Base-by-base conservation (phyloP, 2,797 vertebrate genomes). In the Lithobates sylvaticus region DNA sequence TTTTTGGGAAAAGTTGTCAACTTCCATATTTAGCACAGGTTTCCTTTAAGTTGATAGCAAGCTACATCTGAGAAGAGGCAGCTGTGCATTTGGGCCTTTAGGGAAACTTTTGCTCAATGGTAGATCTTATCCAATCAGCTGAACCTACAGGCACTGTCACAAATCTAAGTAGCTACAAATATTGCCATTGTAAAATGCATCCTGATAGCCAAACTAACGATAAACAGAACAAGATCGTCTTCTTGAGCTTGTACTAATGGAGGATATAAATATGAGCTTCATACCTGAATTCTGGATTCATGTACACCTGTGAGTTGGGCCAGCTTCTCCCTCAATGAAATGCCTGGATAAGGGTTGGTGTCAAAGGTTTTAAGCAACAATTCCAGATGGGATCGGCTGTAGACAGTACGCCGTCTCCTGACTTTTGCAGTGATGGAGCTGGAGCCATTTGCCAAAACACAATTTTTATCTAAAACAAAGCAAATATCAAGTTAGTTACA, bases 221-320 rank as follows among this genome's bases (percentile, higher is more conserved):
- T 58, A 23, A 58, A 21, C 18, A 54, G 13, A n/a, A n/a, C n/a
- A n/a, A 64, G 3, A 64, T 42, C 8, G 64, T 10, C 10, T 44
- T 44, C 47, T 2, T 50, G 47, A 50, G 15, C 54, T 23, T 21
- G 18, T 12, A 27, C n/a, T 13, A 27, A 71, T 9, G 3, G 3
- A 12, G 5, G 26, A 8, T 65, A 23, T 23, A 65, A 26, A 67
- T 27, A 67, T 26, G 12, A 26, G 65, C 12, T 26, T 69, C 89
- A 84, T 71, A 91, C 91, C 91, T 92, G 91, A 71, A 92, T 92
- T n/a, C 89, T 78, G 50, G 91, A 89, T 81, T 92, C 91, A 65
- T 90, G 90, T 58, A 92, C 85, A 13, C 91, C 85, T 10, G 88
- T 92, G 44, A 91, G 86, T 32, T 77, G 10, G 34, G 91, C 82